These are phyloP conservation scores for Xylota sylvarum DNA, from an alignment of 2,888 invertebrate genomes.

Conservation along the genomic window DNA sequence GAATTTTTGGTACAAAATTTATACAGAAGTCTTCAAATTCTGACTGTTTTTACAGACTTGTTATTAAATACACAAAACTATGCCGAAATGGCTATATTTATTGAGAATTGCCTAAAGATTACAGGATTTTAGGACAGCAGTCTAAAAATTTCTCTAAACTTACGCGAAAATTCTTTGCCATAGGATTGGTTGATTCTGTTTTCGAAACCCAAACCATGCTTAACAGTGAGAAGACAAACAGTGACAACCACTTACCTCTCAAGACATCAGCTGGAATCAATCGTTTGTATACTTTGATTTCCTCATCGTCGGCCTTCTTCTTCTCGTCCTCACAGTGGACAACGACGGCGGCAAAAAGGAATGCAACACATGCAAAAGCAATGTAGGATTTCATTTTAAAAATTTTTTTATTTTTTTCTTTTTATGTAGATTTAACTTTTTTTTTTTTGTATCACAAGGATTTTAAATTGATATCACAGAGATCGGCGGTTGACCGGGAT, in stretches of 20 bases:
- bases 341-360: constrained; percentile 86
- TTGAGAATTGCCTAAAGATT: no score
- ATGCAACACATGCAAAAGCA: constrained; percentile 80
- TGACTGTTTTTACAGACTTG: no score
- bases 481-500: constrained; percentile 22
- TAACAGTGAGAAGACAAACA: neutral
- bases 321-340: constrained; percentile 82
- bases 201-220: neutral
- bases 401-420: constrained; percentile 27
- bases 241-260: constrained; percentile 89
- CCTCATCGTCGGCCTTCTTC: constrained; percentile 85
- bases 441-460: constrained; percentile 50
- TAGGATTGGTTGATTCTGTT: no score
- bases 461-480: constrained; percentile 59
- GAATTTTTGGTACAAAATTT: no score
- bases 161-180: no score
- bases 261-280: constrained; percentile 95
- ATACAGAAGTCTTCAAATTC: no score
- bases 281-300: constrained; percentile 91
- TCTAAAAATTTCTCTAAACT: no score
- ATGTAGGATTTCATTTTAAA: constrained; percentile 78
- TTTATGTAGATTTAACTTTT: constrained; percentile 27
- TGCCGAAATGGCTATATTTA: no score
- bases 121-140: no score
- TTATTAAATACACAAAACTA: no score